Evolutionary conservation across 2,113 vertebrate genomes (phyloP), one percentile per base, ranked within the genome.

Genomic region (Vulpes ferrilata): DNA sequence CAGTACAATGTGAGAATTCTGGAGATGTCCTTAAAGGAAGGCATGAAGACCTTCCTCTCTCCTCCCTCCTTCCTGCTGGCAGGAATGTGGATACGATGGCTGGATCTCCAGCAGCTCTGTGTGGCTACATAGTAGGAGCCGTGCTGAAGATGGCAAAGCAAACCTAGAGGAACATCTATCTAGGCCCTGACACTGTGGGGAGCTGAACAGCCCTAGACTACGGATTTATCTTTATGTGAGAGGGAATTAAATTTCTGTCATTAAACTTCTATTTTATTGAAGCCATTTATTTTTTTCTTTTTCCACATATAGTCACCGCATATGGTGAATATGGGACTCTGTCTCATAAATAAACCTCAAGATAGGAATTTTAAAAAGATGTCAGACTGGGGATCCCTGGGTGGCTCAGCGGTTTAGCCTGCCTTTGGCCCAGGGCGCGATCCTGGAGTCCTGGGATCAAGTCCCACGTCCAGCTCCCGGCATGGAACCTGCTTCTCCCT

Each of bases 111-210:
- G 65, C 69, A 93, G 88, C 38, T 62, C 7, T 32, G 0, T 51
- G 51, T 22, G 57, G 57, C 19, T 67, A 25, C 0, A 0, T 3
- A 1, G 27, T 51, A 30, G 86, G 11, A 92, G 8, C 83, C 19
- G 30, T 0, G 3, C 16, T 1, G 53, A 71, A 20, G 69, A 55
- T 0, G 3, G 19, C 59, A 90, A 55, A 51, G 5, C 38, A 55
- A 35, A 25, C 4, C 8, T 13, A 84, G 8, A 25, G 43, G 51
- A 57, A 25, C 69, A 32, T 22, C 51, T 0, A 32, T 22, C 51
- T 0, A 5, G 7, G 20, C 10, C 60, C 51, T 0, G 1, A 65
- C 30, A 7, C 7, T 38, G 11, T 13, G 22, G 6, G 7, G 30
- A 65, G 11, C 11, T 7, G 9, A 62, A 71, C 5, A 74, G 27